phyloP scores from a whole-genome alignment of 2,797 vertebrate species.

The Lycodopsis pacificus region DNA sequence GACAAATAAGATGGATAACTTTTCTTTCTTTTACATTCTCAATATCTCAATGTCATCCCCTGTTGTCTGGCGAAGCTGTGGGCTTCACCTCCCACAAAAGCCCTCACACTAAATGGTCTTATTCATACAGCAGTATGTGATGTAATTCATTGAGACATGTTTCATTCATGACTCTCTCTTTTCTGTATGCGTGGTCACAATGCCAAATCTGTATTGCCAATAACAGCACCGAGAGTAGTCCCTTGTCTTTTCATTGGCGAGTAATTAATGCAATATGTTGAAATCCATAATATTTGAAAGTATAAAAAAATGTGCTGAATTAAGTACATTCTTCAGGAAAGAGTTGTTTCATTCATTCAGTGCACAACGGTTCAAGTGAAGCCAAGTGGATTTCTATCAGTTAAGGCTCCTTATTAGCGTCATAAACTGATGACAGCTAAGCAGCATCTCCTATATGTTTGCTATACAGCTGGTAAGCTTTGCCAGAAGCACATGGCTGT shows the following conservation, averaged over 20 bases:
- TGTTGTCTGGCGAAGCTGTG: slow-evolving; percentile 33
- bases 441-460: slow-evolving; percentile 40
- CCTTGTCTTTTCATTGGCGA: slow-evolving; percentile 50
- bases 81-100: slow-evolving; percentile 54
- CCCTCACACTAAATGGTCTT: slow-evolving; percentile 53
- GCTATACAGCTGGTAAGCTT: slow-evolving; percentile 33
- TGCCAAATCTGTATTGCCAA: slow-evolving; percentile 38
- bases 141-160: slow-evolving; percentile 58
- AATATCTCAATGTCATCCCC: slow-evolving; percentile 28
- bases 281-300: slow-evolving; percentile 49
- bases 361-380: background rate
- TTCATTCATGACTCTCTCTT: slow-evolving; percentile 71
- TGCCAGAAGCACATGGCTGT: slow-evolving; percentile 13
- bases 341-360: slow-evolving; percentile 55
- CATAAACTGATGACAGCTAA: slow-evolving; percentile 35
- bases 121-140: slow-evolving; percentile 60
- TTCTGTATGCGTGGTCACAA: slow-evolving; percentile 35
- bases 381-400: slow-evolving; percentile 11
- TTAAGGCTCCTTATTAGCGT: slow-evolving; percentile 26
- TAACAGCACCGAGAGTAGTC: slow-evolving; percentile 34
- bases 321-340: slow-evolving; percentile 35
- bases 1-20: slow-evolving; percentile 28
- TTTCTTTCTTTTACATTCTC: slow-evolving; percentile 22
- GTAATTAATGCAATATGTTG: slow-evolving; percentile 55
- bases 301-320: slow-evolving; percentile 49